These are phyloP conservation scores for Bubo blakistoni DNA, from an alignment of 2,113 vertebrate species.

Conservation along the genomic window DNA sequence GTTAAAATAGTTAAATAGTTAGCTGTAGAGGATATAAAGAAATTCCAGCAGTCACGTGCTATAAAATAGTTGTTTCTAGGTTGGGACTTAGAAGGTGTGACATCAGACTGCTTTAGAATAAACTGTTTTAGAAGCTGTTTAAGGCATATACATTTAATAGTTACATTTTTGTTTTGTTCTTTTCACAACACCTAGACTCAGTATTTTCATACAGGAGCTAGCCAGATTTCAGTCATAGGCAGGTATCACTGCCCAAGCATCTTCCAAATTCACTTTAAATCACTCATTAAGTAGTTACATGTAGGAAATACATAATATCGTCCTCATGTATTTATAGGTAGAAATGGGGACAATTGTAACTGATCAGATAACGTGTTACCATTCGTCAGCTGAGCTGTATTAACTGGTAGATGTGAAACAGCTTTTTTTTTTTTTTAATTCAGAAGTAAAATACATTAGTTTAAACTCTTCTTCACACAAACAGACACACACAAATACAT, in stretches of 20 bases:
- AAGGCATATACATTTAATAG: background rate
- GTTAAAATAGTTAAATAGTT: background rate
- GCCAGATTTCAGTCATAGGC: background rate
- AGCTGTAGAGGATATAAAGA: background rate
- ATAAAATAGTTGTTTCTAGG: background rate
- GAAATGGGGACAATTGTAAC: background rate
- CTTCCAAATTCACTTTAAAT: background rate
- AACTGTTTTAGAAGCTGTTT: background rate
- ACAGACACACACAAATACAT: background rate
- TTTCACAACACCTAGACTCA: background rate
- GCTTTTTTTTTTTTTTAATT: background rate
- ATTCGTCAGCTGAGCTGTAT: background rate
- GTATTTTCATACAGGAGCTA: background rate
- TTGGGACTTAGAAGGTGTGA: background rate
- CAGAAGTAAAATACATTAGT: background rate
- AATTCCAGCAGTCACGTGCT: background rate
- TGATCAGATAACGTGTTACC: background rate
- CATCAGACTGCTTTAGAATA: background rate
- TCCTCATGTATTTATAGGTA: background rate
- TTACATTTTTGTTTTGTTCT: background rate
- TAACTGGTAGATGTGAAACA: background rate
- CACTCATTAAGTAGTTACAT: background rate
- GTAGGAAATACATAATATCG: background rate
- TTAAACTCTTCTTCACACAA: background rate
- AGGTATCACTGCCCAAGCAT: background rate